Base-by-base conservation (phyloP, 2,797 vertebrate genomes). In the Mallotus villosus region DNA sequence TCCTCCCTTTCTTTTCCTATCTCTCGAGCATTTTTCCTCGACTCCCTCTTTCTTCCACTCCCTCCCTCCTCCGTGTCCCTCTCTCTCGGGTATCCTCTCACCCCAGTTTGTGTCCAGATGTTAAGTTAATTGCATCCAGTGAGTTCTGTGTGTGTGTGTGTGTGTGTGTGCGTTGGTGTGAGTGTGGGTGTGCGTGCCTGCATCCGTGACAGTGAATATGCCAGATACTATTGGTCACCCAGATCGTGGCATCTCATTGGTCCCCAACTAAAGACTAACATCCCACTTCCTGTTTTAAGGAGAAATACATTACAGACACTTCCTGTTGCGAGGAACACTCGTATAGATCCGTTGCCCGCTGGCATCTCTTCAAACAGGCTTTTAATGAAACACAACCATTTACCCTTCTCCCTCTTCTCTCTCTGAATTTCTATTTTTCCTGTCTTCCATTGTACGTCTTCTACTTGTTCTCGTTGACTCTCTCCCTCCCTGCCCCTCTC, bases 71-170 rank as follows among this genome's bases (percentile, higher is more conserved):
- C 41, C 57, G 16, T 70, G 67, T 51, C 69, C 29, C 19, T 3
- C 67, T 84, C 74, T 74, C 73, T 75, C 69, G 72, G 71, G 68
- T 72, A 67, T 63, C 78, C 81, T 84, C 72, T 76, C 77, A 76
- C 72, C 61, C 59, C 72, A 74, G 73, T 80, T 70, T 72, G 77
- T 68, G 74, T 72, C 82, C 90, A 92, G 87, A 92, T 92, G 90
- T 92, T 91, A 87, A 88, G 81, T 88, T 91, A 86, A 91, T 92
- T 88, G 77, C 78, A 88, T 82, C 72, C 78, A 71, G 83, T 73
- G 74, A 79, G 79, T 11, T 83, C 29, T 80, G 78, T 79, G 85
- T 63, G 37, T 8, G 37, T 41, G 37, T 41, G 32, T 32, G 32
- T 32, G 34, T 79, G 78, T 80, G 85, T 63, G 37, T 41, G 8